phyloP scores from a whole-genome alignment of 1,140 invertebrate genomes.

The Thaumatotibia leucotreta region DNA sequence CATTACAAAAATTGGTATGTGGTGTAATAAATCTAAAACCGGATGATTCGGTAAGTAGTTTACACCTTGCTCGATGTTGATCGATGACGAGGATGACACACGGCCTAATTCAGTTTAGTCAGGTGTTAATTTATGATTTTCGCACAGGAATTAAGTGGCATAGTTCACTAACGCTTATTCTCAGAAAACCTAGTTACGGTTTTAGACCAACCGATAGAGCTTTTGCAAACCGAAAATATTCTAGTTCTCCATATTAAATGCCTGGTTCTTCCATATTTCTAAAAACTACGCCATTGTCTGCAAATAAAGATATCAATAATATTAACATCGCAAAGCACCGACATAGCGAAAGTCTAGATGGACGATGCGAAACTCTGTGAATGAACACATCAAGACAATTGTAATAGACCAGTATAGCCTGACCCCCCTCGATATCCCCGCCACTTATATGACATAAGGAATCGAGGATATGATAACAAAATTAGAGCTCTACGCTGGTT shows the following conservation, averaged over 20 bases:
- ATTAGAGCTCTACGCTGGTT: constrained; percentile 21
- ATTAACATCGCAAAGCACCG: constrained; percentile 7
- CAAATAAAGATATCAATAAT: constrained; percentile 6
- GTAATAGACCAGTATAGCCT: constrained; percentile 29
- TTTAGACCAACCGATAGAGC: too few relatives aligned
- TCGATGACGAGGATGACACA: not conserved
- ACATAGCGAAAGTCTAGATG: constrained; percentile 38
- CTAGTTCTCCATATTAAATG: too few relatives aligned
- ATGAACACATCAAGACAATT: constrained; percentile 60
- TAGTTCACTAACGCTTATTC: not conserved
- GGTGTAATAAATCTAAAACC: too few relatives aligned
- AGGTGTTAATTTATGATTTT: not conserved
- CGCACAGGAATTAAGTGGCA: not conserved
- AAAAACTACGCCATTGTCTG: not conserved
- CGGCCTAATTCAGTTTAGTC: not conserved
- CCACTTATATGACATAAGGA: too few relatives aligned
- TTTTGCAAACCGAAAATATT: too few relatives aligned
- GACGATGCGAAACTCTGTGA: constrained; percentile 56
- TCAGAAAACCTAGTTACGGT: not conserved
- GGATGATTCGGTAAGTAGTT: too few relatives aligned
- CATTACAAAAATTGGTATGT: too few relatives aligned
- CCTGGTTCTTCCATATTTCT: not conserved
- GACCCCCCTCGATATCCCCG: constrained; percentile 30
- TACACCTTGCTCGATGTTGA: not conserved
- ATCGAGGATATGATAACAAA: constrained; percentile 20